Evolutionary conservation across 1,140 invertebrate species (phyloP).

Genomic region (Conopomorpha cramerella): DNA sequence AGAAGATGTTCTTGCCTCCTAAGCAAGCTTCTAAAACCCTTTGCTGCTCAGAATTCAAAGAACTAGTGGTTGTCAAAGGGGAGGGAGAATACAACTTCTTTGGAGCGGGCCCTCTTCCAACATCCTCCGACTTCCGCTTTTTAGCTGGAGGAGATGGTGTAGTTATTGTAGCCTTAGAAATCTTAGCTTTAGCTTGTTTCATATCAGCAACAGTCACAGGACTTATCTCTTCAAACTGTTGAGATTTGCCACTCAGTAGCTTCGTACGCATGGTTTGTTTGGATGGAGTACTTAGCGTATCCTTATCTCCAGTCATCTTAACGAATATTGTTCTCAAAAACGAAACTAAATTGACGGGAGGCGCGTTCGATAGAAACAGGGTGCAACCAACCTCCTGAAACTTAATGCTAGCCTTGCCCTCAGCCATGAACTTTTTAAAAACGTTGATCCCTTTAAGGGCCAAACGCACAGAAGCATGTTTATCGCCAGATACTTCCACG

Average conservation of each 20-base stretch:
- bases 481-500: conserved; percentile 70
- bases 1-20: conserved; percentile 83
- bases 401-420: conserved; percentile 90
- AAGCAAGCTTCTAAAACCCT: conserved; percentile 77
- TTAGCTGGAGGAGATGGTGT: conserved; percentile 72
- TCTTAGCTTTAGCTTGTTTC: conserved; percentile 62
- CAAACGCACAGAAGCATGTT: conserved; percentile 64
- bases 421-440: conserved; percentile 86
- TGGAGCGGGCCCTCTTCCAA: conserved; percentile 41
- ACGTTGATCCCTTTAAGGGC: conserved; percentile 73
- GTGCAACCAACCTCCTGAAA: conserved; percentile 78
- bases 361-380: conserved; percentile 86
- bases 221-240: conserved; percentile 80
- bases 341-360: conserved; percentile 74
- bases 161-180: conserved; percentile 62
- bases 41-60: conserved; percentile 79
- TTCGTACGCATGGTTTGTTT: conserved; percentile 63
- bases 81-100: conserved; percentile 70
- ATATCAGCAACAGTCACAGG: conserved; percentile 77
- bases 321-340: conserved; percentile 84
- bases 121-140: conserved; percentile 55
- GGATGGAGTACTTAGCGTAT: conserved; percentile 20
- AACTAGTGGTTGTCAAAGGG: conserved; percentile 49
- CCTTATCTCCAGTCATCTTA: conserved; percentile 71
- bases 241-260: conserved; percentile 69